These are phyloP conservation scores for Halcyon chelicuti DNA, from an alignment of 2,797 vertebrate species.

Conservation along the genomic window DNA sequence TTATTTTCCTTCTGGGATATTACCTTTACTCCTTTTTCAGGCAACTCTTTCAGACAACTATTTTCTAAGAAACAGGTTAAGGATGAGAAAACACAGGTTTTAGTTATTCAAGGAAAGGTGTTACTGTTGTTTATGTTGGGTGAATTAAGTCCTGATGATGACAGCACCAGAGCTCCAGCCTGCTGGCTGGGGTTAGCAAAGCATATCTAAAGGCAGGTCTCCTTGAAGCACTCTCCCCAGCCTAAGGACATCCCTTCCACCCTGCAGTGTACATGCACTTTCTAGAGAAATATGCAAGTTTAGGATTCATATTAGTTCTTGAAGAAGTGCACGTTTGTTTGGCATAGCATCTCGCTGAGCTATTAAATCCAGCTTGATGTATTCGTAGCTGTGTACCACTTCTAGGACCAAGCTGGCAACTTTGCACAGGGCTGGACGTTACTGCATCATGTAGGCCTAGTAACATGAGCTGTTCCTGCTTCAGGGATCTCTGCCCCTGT, in stretches of 20 bases:
- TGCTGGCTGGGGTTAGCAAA: accelerated
- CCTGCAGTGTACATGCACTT: background rate
- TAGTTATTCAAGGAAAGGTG: background rate
- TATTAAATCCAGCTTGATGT: background rate
- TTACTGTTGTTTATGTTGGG: background rate
- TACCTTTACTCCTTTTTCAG: too few species aligned
- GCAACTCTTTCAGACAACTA: too few species aligned
- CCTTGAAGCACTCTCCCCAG: background rate
- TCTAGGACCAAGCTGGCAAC: background rate
- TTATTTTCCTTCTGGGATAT: too few species aligned
- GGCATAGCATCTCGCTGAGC: background rate
- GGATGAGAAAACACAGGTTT: background rate
- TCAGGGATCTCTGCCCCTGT: background rate
- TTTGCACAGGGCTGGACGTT: background rate
- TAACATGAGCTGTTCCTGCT: background rate
- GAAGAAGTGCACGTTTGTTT: background rate
- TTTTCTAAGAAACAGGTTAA: too few species aligned
- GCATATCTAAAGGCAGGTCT: background rate
- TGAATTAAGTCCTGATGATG: background rate
- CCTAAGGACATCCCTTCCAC: background rate
- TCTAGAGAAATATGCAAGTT: background rate
- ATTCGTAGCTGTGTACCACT: accelerated
- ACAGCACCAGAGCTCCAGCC: background rate
- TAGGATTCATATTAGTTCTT: background rate
- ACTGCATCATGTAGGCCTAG: background rate